phyloP scores from a whole-genome alignment of 92 coral and sea anemone species.

The Epizoanthus scotinus region DNA sequence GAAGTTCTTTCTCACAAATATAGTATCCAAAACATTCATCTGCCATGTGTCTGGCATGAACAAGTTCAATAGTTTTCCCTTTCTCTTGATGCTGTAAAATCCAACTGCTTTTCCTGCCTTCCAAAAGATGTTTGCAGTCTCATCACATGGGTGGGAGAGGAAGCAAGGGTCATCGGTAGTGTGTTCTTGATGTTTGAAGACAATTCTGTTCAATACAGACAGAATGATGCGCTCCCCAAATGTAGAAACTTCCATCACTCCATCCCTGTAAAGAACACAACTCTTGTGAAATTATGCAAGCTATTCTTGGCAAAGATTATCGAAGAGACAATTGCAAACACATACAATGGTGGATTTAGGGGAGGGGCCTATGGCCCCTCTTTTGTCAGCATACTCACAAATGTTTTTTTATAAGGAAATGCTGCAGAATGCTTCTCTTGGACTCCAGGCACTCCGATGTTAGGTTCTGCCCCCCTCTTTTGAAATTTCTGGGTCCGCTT shows the following conservation, averaged over 20 bases:
- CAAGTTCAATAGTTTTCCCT: conserved; percentile 45
- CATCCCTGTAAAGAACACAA: conserved; percentile 36
- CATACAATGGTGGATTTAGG: not conserved
- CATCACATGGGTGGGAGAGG: conserved; percentile 42
- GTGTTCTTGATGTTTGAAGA: conserved; percentile 48
- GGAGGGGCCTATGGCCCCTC: too few species aligned
- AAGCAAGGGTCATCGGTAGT: conserved; percentile 38
- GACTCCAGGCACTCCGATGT: too few species aligned
- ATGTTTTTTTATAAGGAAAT: too few species aligned
- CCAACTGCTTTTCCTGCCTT: conserved; percentile 57
- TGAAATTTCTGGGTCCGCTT: too few species aligned
- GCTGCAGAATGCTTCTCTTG: too few species aligned
- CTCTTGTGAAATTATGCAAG: too few species aligned
- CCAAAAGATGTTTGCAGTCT: conserved; percentile 55
- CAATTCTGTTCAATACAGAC: conserved; percentile 48
- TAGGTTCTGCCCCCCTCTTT: too few species aligned
- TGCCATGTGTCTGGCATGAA: conserved; percentile 45
- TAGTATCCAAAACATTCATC: conserved; percentile 56
- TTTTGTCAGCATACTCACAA: too few species aligned
- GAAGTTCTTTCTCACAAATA: conserved; percentile 44
- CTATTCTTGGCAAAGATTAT: too few species aligned
- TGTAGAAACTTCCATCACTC: conserved; percentile 35
- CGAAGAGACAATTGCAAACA: too few species aligned
- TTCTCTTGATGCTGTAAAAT: conserved; percentile 52
- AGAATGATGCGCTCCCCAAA: conserved; percentile 60